Evolutionary conservation across 2,797 vertebrate genomes (phyloP), one percentile per base, ranked within the genome.

Genomic region (Acipenser oxyrinchus): DNA sequence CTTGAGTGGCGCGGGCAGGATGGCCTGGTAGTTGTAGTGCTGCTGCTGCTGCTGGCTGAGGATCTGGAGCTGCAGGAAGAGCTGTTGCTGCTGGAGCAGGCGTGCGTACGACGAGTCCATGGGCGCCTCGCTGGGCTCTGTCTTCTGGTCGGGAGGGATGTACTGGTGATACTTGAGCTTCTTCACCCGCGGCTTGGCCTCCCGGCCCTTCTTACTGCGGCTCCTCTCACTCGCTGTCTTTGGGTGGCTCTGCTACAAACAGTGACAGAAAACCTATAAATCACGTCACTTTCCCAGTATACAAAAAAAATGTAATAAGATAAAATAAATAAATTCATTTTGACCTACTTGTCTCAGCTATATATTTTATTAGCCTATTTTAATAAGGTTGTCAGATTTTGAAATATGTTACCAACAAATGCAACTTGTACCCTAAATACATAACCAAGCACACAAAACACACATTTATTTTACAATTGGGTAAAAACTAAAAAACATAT

Each of bases 141-240:
- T 91, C 73, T 96, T 99, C 87, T 99, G 95, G 81, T 99, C 95
- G 0, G 97, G 96, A 2, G 97, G 97, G 68, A 99, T 93, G 83
- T 99, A 99, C 74, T 99, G 96, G 76, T 99, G 97, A 78, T 99
- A 99, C 80, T 99, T 99, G 18, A 99, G 64, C 83, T 96, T 98
- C 85, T 91, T 96, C 63, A 99, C 89, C 68, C 94, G 86, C 0
- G 95, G 94, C 73, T 95, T 96, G 58, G 91, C 86, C 68, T 99
- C 95, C 85, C 94, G 96, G 86, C 83, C 90, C 81, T 95, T 97
- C 80, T 96, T 99, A 83, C 89, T 90, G 69, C 95, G 93, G 74
- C 88, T 91, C 78, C 93, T 99, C 69, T 98, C 97, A 0, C 78
- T 81, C 3, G 89, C 76, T 51, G 86, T 87, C 84, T 92, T 95